Conservation (phyloP, 2,113 vertebrate genomes). For the Collichthys lucidus region DNA sequence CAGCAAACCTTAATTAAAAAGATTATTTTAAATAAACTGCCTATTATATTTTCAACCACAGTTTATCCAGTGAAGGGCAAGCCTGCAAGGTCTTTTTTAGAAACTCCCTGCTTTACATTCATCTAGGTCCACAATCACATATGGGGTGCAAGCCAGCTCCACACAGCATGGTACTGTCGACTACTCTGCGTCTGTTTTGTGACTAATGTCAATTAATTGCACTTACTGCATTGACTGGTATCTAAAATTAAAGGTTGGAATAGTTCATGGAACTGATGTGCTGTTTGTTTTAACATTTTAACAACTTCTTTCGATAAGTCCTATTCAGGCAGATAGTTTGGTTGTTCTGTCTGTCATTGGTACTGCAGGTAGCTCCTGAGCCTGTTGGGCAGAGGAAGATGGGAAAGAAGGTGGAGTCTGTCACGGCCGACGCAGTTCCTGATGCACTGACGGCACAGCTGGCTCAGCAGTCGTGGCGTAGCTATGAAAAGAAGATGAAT, state of each 20-base stretch:
- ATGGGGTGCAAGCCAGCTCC: slow-evolving; percentile 11
- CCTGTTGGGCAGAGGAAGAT: slow-evolving; percentile 90
- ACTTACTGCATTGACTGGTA: not conserved
- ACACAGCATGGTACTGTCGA: slow-evolving; percentile 15
- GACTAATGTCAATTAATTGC: slow-evolving; percentile 38
- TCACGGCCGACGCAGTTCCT: slow-evolving; percentile 88
- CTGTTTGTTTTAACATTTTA: slow-evolving; percentile 8
- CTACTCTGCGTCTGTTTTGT: slow-evolving; percentile 8
- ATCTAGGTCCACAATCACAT: slow-evolving; percentile 16
- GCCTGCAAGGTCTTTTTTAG: slow-evolving; percentile 2
- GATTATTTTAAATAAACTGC: not conserved
- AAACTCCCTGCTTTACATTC: slow-evolving; percentile 29
- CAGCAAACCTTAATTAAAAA: slow-evolving; percentile 35
- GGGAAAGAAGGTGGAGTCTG: slow-evolving; percentile 89
- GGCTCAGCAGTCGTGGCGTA: slow-evolving; percentile 89
- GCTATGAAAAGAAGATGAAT: slow-evolving; percentile 75
- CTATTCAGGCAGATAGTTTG: not conserved
- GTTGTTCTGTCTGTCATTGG: slow-evolving; percentile 80
- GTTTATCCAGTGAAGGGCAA: slow-evolving; percentile 1
- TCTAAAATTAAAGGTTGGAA: slow-evolving; percentile 30
- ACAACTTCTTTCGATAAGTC: slow-evolving; percentile 32
- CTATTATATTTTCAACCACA: not conserved
- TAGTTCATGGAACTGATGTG: slow-evolving; percentile 14
- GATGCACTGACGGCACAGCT: slow-evolving; percentile 92
- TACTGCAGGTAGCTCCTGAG: slow-evolving; percentile 92